phyloP scores from a whole-genome alignment of 2,888 invertebrate species.

The Dryadula phaetusa region DNA sequence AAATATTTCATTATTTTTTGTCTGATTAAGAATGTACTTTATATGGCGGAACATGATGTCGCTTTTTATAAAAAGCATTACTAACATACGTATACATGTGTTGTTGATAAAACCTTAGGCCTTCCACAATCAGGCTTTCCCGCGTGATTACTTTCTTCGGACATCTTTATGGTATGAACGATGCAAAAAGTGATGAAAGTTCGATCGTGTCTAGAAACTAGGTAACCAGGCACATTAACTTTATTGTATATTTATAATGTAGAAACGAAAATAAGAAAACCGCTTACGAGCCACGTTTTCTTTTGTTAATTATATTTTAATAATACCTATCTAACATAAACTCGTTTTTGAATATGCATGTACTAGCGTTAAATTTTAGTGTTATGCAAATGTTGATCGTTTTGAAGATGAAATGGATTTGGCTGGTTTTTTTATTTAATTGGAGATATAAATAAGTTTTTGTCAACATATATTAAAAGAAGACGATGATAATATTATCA shows the following conservation, averaged over 20 bases:
- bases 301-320: constrained; percentile 11
- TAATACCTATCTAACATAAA: not conserved
- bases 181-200: constrained; percentile 48
- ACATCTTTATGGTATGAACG: constrained; percentile 43
- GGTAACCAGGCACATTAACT: constrained; percentile 37
- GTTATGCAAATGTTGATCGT: not conserved
- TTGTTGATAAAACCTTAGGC: constrained; percentile 18
- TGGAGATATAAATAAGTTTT: too few relatives aligned
- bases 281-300: constrained; percentile 9
- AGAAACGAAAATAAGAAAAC: constrained; percentile 35
- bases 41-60: not conserved
- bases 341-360: not conserved
- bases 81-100: not conserved
- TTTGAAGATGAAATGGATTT: not conserved
- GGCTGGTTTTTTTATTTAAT: too few relatives aligned
- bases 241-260: constrained; percentile 41
- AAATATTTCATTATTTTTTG: too few relatives aligned
- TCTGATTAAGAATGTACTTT: not conserved
- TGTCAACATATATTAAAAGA: too few relatives aligned
- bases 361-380: not conserved
- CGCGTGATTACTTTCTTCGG: constrained; percentile 45
- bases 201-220: constrained; percentile 44
- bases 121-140: constrained; percentile 36
- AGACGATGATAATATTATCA: too few relatives aligned
- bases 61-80: not conserved